Conservation (phyloP, 1,140 invertebrate genomes). For the Penaeus vannamei region DNA sequence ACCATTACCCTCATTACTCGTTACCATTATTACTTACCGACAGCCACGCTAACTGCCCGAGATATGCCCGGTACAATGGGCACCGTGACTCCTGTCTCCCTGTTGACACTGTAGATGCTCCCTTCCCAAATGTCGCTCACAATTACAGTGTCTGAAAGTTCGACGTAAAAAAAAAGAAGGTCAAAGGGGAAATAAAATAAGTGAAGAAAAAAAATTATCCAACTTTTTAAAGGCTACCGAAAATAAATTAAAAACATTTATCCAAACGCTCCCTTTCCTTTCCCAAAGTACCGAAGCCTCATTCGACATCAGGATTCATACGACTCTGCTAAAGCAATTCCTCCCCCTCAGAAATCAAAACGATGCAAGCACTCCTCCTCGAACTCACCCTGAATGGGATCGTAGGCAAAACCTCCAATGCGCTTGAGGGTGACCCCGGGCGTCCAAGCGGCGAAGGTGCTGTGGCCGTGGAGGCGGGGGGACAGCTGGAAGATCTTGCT, state of each 20-base stretch:
- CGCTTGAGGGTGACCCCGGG: neutral
- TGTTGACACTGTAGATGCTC: neutral
- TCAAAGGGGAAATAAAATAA: no score
- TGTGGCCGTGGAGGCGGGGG: neutral
- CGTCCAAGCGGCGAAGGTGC: neutral
- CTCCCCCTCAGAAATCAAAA: no score
- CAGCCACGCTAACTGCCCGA: constrained; percentile 2
- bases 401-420: constrained; percentile 17
- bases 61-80: neutral
- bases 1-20: no score
- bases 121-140: constrained; percentile 28
- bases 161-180: neutral
- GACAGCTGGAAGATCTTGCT: neutral
- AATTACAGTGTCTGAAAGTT: constrained; percentile 18
- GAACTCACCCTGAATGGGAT: constrained; percentile 1
- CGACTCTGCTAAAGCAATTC: no score
- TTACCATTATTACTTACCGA: constrained; percentile 5
- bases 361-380: neutral
- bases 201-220: no score
- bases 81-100: neutral
- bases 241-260: no score
- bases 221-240: no score
- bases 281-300: no score
- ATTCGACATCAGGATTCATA: no score
- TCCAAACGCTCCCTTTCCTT: no score